A percentile compares a stretch with the other conserved stretches of the same genome.
These are phyloP conservation scores for Todiramphus chloris DNA, from an alignment of 2,113 vertebrate genomes.

Conservation along the genomic window DNA sequence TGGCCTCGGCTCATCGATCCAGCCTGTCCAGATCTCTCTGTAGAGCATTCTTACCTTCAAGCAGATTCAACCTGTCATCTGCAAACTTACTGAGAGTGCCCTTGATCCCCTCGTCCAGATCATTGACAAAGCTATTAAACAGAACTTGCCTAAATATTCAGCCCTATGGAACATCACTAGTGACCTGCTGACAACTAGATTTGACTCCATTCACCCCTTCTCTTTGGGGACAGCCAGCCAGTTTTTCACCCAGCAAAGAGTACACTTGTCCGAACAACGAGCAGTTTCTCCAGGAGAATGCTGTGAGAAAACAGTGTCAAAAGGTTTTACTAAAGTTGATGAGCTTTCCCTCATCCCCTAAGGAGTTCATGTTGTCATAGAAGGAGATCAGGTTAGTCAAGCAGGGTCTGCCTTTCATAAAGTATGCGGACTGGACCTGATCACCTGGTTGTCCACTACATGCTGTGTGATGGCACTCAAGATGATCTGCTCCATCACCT, in stretches of 20 bases:
- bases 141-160: neutral
- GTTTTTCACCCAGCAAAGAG: neutral
- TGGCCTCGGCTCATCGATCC: neutral
- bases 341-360: neutral
- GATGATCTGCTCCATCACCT: neutral
- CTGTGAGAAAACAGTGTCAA: neutral
- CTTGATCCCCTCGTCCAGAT: neutral
- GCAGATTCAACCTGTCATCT: neutral
- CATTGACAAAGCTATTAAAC: neutral
- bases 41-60: neutral
- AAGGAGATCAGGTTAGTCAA: neutral
- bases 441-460: neutral
- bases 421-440: neutral
- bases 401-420: neutral
- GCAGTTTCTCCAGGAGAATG: neutral
- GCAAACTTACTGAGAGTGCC: neutral
- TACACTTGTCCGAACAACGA: neutral
- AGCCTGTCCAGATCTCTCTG: neutral
- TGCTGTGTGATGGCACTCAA: neutral
- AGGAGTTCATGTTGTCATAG: neutral
- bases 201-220: neutral
- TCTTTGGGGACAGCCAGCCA: neutral
- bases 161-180: neutral
- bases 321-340: neutral
- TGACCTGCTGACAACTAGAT: neutral